Evolutionary conservation across 2,113 vertebrate genomes (phyloP).

Genomic region (Pollachius pollachius): DNA sequence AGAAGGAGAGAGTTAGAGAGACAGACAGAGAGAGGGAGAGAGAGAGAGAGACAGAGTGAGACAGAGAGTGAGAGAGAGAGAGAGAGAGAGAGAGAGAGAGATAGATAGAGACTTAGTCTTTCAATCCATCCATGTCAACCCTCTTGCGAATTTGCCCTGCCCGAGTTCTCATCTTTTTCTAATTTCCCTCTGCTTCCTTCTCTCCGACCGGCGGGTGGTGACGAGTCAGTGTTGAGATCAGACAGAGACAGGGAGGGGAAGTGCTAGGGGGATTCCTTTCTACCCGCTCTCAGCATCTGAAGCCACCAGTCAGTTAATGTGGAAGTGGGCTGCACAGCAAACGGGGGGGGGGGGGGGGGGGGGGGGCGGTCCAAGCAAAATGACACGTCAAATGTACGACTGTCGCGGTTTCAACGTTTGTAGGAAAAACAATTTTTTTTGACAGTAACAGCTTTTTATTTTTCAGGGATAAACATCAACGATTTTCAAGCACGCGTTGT

Average conservation of each 20-base stretch:
- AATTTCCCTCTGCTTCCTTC: neutral
- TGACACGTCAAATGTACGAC: conserved; percentile 21
- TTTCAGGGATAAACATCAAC: conserved; percentile 24
- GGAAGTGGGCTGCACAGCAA: conserved; percentile 24
- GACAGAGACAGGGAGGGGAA: conserved; percentile 44
- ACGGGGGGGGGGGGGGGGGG: conserved; percentile 39
- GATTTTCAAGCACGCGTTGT: conserved; percentile 26
- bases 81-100: conserved; percentile 22
- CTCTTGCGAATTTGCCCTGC: conserved; percentile 43
- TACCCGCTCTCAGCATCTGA: conserved; percentile 41
- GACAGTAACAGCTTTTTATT: conserved; percentile 12
- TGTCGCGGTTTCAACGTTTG: conserved; percentile 31
- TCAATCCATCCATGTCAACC: conserved; percentile 48
- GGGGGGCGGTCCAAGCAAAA: conserved; percentile 15
- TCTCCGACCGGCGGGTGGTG: conserved; percentile 19
- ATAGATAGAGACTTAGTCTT: conserved; percentile 37
- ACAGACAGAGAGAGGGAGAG: conserved; percentile 17
- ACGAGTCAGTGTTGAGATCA: conserved; percentile 49
- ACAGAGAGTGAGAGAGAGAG: too few species aligned
- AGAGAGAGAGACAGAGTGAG: conserved; percentile 9
- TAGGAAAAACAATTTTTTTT: conserved; percentile 19
- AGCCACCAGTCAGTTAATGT: conserved; percentile 23
- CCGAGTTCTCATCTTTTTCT: conserved; percentile 40
- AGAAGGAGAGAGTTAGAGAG: too few species aligned
- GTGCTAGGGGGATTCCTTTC: conserved; percentile 62